Evolutionary conservation across 2,797 vertebrate species (phyloP), one percentile per base, ranked within the genome.

Genomic region (Alosa sapidissima): DNA sequence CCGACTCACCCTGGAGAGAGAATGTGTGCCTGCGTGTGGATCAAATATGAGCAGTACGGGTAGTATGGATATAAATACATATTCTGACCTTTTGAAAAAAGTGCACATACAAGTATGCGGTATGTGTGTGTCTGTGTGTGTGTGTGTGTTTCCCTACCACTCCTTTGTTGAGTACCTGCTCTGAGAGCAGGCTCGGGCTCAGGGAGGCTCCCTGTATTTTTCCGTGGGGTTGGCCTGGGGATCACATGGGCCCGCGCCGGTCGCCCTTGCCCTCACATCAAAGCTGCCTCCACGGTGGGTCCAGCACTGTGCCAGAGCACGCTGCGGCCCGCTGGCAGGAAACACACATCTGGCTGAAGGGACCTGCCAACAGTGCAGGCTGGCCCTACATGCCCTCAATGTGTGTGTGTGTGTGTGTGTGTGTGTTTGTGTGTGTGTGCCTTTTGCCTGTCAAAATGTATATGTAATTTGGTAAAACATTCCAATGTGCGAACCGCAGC

Each of bases 151-250:
- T 85, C 86, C 52, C 81, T 60, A 41, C 48, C 62, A 51, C 62
- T 75, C 45, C 83, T 65, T 48, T 55, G 62, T 62, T 83, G 86
- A 88, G 89, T 85, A 89, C 86, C 90, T 84, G 84, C 89, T 90
- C 86, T 90, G 89, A 88, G 89, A 89, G 90, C 91, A 92, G 82
- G 91, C 84, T 88, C 16, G 8, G 68, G 91, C 86, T 92, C 90
- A 88, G 89, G 91, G 89, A 90, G 90, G 89, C 91, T 91, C 88
- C 92, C 93, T 93, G 93, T 94, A 92, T 92, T 94, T 94, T 92
- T 94, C 92, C 93, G 93, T 87, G 91, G 89, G 91, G 91, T 92
- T 93, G 90, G 41, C 93, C 91, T 92, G 89, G 91, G 92, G 91
- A 93, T 93, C 92, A 93, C 93, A 93, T 89, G 92, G 90, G 85